Evolutionary conservation across 2,888 invertebrate genomes (phyloP), one percentile per base, ranked within the genome.

Genomic region (Morpho helenor): DNA sequence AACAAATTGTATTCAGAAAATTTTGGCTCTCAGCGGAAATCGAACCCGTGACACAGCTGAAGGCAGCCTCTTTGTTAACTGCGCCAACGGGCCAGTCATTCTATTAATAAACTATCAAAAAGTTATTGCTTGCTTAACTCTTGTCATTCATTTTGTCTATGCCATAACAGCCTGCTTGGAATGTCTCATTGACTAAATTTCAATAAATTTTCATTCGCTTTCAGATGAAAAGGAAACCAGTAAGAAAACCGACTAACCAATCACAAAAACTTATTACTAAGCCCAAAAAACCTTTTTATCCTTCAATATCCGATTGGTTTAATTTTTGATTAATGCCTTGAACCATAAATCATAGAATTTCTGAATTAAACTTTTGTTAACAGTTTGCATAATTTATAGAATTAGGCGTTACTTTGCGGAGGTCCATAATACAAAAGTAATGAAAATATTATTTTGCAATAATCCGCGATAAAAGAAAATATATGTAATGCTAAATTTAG

Each of bases 161-260:
- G 42, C 7, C 9, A 43, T 43, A 55, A 55, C 59, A 52, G 60
- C 57, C 59, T 46, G 56, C 65, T 49, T 45, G 57, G 59, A 46
- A 48, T 8, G 22, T 41, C 46, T 47, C 7, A 51, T 51, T 63
- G 16, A 43, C 58, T 57, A 42, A 16, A 10, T 40, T 42, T 47
- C 22, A 40, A 10, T 60, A 64, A n/a, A 64, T 63, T 42, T 40
- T 58, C 61, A 65, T 70, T 64, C 62, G 68, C 62, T 79, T 86
- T 23, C 87, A 87, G 87, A 76, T 73, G 44, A 82, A 77, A 77
- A 67, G 72, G 75, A 81, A 73, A 72, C 51, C 68, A 41, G 52
- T 72, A 57, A 75, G 71, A 56, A 72, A 65, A 45, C 70, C 63
- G 48, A 62, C 68, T 65, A 67, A 69, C 64, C 76, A 76, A 68